These are phyloP conservation scores for Panulirus ornatus DNA, from an alignment of 1,140 invertebrate species.

Conservation along the genomic window DNA sequence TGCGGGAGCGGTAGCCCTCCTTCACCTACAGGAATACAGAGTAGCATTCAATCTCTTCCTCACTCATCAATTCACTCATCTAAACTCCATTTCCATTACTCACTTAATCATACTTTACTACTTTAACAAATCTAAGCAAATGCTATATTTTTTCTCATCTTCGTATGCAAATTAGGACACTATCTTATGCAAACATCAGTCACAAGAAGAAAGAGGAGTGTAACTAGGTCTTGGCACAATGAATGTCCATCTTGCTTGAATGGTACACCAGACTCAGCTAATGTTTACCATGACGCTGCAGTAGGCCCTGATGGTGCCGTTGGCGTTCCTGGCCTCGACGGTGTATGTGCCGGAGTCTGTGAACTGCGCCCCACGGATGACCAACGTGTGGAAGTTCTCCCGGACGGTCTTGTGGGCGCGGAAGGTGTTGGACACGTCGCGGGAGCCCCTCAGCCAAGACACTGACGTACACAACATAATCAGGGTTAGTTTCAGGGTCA, in stretches of 20 bases:
- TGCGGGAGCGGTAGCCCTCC: slow-evolving; percentile 62
- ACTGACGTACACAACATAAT: slow-evolving; percentile 81
- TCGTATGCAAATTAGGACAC: neutral
- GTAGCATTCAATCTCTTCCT: no score
- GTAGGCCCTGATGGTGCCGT: slow-evolving; percentile 91
- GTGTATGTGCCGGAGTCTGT: slow-evolving; percentile 97
- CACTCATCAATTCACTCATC: no score
- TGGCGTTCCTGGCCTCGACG: slow-evolving; percentile 93
- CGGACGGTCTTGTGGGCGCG: slow-evolving; percentile 88
- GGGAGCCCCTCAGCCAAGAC: slow-evolving; percentile 90
- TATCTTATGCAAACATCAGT: neutral
- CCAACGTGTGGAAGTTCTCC: slow-evolving; percentile 91
- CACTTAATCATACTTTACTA: no score
- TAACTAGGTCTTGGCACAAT: neutral
- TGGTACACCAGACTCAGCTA: no score
- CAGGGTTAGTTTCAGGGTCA: no score
- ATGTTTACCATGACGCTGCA: slow-evolving; percentile 86
- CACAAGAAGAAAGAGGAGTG: neutral
- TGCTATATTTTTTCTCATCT: no score
- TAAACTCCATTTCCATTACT: no score
- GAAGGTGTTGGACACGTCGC: slow-evolving; percentile 88
- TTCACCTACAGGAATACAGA: slow-evolving; percentile 47
- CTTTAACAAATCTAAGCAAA: no score
- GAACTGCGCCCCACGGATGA: slow-evolving; percentile 89
- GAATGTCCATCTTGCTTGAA: neutral